Percentiles rank a stretch among this genome's conserved stretches.
Conservation (phyloP, 2,797 vertebrate genomes). For the Protosalanx chinensis region DNA sequence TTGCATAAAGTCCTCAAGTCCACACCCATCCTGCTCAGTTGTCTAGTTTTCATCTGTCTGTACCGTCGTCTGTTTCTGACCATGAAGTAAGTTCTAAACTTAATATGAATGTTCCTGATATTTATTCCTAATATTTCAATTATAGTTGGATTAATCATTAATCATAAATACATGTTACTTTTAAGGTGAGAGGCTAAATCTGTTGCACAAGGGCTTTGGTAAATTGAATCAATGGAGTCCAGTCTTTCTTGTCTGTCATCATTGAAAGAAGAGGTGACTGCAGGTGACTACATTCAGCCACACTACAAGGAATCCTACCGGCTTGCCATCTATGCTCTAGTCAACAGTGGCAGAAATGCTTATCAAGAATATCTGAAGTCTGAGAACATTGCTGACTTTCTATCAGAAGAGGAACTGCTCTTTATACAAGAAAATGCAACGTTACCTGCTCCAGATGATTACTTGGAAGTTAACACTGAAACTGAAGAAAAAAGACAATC, state of each 20-base stretch:
- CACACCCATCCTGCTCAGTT: constrained; percentile 29
- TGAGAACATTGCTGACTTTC: constrained; percentile 81
- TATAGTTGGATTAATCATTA: neutral
- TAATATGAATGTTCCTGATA: neutral
- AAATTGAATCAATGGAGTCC: constrained; percentile 74
- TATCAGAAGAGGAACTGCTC: constrained; percentile 82
- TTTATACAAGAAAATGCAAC: constrained; percentile 82
- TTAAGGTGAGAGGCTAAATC: constrained; percentile 14
- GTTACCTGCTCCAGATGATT: constrained; percentile 46
- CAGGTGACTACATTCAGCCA: constrained; percentile 77
- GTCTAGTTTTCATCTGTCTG: constrained; percentile 4
- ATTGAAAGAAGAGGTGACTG: constrained; percentile 68
- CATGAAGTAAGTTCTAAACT: constrained; percentile 46
- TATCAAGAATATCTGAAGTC: constrained; percentile 83
- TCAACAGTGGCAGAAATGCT: constrained; percentile 81
- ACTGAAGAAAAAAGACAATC: constrained; percentile 68
- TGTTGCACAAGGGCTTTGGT: neutral
- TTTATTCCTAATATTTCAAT: neutral
- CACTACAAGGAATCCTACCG: constrained; percentile 89
- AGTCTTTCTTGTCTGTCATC: constrained; percentile 79
- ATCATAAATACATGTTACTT: neutral
- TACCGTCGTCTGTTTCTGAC: neutral
- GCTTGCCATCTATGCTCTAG: constrained; percentile 83
- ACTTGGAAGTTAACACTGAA: constrained; percentile 48
- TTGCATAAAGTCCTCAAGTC: constrained; percentile 21